Base-by-base conservation (phyloP, 2,888 invertebrate species). In the Eulithis testata region DNA sequence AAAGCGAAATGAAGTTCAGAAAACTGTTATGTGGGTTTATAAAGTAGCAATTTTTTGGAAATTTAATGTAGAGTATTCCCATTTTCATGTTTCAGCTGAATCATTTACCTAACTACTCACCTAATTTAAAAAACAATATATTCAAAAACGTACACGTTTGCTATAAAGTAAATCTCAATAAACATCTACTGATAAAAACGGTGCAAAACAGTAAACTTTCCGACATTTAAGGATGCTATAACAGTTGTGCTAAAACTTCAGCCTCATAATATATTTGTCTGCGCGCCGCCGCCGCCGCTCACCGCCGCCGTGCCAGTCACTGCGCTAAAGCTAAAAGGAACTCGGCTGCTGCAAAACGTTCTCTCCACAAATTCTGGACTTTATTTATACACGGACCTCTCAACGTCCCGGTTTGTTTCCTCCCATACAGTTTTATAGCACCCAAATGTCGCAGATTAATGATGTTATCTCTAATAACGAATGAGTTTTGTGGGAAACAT, bases 331-430 rank as follows among this genome's bases (percentile, higher is more conserved):
- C 65, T 63, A 68, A 70, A 64, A 65, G 53, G 63, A 66, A 66
- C 65, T 54, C 50, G 57, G 54, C 63, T 65, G 63, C 56, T 57
- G 56, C 60, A 63, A 63, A 65, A 63, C 65, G 58, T 63, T 65
- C 55, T 65, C 63, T 65, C 44, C 62, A 56, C 60, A 55, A 70
- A 69, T 68, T 70, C 64, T 60, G 59, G 45, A 67, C 66, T 73
- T 69, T 72, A 72, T 73, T 70, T 72, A 69, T 68, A 67, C 66
- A 69, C 68, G 63, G 70, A 66, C 70, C 73, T 73, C 70, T 67
- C 70, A 55, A 58, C 67, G 63, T 69, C 58, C 53, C 36, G 44
- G 36, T 8, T 45, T 27, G 45, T 50, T 54, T 52, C 44, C 65
- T 61, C 56, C 57, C 21, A 8, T 49, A 50, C 49, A 66, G 69